Evolutionary conservation across 1,140 invertebrate genomes (phyloP).

Genomic region (Mactra quadrangularis): DNA sequence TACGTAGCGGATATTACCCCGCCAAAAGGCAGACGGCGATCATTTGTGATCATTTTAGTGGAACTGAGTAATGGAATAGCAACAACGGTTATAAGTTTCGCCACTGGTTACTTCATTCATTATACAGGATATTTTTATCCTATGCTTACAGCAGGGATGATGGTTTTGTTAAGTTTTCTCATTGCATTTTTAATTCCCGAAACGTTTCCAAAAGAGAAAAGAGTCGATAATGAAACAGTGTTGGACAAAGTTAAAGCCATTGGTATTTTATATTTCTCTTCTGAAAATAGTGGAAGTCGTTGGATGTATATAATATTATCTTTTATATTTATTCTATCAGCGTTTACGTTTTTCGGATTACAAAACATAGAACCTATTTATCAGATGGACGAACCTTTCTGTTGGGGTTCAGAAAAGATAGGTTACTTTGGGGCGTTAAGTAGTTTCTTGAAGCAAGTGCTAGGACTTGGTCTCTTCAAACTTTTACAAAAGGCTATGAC

Average conservation of each 20-base stretch:
- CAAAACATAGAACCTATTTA: slow-evolving; percentile 41
- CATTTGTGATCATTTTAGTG: slow-evolving; percentile 45
- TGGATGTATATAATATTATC: slow-evolving; percentile 52
- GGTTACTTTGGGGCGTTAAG: slow-evolving; percentile 39
- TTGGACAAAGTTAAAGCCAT: slow-evolving; percentile 37
- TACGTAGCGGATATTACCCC: slow-evolving; percentile 54
- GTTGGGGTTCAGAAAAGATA: slow-evolving; percentile 43
- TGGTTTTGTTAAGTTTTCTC: slow-evolving; percentile 8
- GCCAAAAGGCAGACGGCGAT: slow-evolving; percentile 46
- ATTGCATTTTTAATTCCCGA: slow-evolving; percentile 38
- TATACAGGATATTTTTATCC: slow-evolving; percentile 41
- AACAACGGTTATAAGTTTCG: slow-evolving; percentile 34
- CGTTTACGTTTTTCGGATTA: slow-evolving; percentile 45
- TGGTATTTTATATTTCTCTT: slow-evolving; percentile 27
- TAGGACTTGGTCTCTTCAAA: slow-evolving; percentile 47
- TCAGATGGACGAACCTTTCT: slow-evolving; percentile 38
- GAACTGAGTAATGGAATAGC: slow-evolving; percentile 44
- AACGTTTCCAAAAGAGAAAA: slow-evolving; percentile 34
- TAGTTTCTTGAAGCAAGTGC: slow-evolving; percentile 27
- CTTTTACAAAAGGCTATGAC: slow-evolving; percentile 35
- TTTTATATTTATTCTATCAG: slow-evolving; percentile 25
- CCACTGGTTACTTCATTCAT: slow-evolving; percentile 47
- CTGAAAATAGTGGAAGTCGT: slow-evolving; percentile 20
- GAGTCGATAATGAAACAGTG: neutral
- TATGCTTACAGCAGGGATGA: slow-evolving; percentile 5